These are phyloP conservation scores for Cryptotis parvus DNA, from an alignment of 2,113 vertebrate species.

Conservation along the genomic window DNA sequence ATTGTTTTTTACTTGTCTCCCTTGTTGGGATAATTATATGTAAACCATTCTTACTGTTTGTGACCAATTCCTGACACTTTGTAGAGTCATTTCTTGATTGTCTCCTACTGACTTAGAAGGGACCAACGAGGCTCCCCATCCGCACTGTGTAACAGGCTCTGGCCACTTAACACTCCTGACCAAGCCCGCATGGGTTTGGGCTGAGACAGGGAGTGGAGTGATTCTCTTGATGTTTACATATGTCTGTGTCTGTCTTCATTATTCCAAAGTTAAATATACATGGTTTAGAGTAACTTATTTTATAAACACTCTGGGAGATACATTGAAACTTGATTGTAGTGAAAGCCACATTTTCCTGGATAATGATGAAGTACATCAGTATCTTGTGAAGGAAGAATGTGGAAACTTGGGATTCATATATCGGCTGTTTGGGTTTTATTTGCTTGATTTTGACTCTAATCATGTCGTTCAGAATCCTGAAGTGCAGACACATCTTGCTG, in stretches of 20 bases:
- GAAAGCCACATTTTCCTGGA: conserved; percentile 52
- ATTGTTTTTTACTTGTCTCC: conserved; percentile 80
- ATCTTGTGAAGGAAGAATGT: conserved; percentile 13
- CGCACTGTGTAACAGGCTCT: neutral
- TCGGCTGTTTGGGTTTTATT: conserved; percentile 44
- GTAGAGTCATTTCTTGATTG: conserved; percentile 45
- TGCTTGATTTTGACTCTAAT: conserved; percentile 61
- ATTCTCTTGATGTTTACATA: conserved; percentile 50
- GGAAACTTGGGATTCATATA: conserved; percentile 52
- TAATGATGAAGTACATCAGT: neutral
- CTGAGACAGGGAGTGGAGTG: neutral
- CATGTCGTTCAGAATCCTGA: conserved; percentile 58
- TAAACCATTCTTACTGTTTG: conserved; percentile 62
- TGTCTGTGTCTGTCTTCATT: conserved; percentile 30
- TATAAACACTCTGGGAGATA: conserved; percentile 43
- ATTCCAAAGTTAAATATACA: conserved; percentile 53
- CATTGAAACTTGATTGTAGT: conserved; percentile 20
- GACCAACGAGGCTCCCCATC: neutral
- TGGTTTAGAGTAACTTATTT: conserved; percentile 54
- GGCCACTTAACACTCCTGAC: neutral
- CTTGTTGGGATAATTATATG: conserved; percentile 84
- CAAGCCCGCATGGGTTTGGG: conserved; percentile 11
- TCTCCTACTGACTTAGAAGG: conserved; percentile 30
- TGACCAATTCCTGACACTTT: conserved; percentile 7
- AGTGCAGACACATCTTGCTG: conserved; percentile 48